A percentile compares a stretch with the other conserved stretches of the same genome.
Evolutionary conservation across 2,888 invertebrate species (phyloP).

Genomic region (Brachyopa scutellaris): DNA sequence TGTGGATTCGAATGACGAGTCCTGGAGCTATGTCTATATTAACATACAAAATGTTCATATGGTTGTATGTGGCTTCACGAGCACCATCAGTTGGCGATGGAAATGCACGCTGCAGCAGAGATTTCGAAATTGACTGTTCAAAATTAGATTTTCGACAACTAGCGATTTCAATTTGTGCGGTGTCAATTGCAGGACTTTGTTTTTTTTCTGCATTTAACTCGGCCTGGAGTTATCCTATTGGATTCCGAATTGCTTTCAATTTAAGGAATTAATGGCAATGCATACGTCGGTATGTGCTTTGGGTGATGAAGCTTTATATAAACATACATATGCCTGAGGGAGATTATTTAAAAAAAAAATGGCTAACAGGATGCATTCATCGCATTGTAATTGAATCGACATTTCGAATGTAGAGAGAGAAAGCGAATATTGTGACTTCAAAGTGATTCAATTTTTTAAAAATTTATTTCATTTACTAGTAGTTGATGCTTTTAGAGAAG

Average conservation of each 20-base stretch:
- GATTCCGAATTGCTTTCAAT: slow-evolving; percentile 67
- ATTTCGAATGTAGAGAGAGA: slow-evolving; percentile 5
- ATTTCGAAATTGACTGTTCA: slow-evolving; percentile 64
- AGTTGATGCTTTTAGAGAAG: neutral
- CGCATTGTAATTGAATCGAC: slow-evolving; percentile 42
- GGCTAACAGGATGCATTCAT: slow-evolving; percentile 5
- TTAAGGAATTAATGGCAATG: slow-evolving; percentile 53
- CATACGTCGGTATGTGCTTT: neutral
- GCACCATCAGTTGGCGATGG: slow-evolving; percentile 11
- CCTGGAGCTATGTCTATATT: too few species aligned
- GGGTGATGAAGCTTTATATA: neutral
- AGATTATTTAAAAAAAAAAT: neutral
- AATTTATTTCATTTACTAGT: slow-evolving; percentile 31
- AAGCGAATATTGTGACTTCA: slow-evolving; percentile 8
- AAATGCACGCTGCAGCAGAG: slow-evolving; percentile 30
- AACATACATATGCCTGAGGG: neutral
- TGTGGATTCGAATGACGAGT: neutral
- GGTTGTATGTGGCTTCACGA: neutral
- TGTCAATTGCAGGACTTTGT: slow-evolving; percentile 66
- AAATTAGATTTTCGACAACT: slow-evolving; percentile 72
- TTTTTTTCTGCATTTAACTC: neutral
- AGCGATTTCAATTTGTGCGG: slow-evolving; percentile 71
- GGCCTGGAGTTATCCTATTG: slow-evolving; percentile 56
- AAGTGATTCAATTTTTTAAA: slow-evolving; percentile 32
- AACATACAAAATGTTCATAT: too few species aligned